Base-by-base conservation (phyloP, 2,113 vertebrate genomes). In the Chloebia gouldiae region DNA sequence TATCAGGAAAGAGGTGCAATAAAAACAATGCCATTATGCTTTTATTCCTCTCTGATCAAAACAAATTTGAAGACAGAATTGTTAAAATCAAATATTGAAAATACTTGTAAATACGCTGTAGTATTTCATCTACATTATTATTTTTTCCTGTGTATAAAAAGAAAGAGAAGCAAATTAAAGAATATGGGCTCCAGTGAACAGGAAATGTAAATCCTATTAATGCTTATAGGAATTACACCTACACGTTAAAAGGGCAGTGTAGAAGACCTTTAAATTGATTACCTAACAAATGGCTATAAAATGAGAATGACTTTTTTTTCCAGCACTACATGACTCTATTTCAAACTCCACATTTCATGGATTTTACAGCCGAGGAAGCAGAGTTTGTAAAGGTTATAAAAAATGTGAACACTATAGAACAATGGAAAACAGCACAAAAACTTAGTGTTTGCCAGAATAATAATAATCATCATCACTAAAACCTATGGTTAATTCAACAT, bases 251-350 rank as follows among this genome's bases (percentile, higher is more conserved):
- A 90, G 63, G 53, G 57, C 54, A 90, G 5, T 72, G 72, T 47
- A 79, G 25, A 66, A 94, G 87, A 50, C 85, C 50, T 91, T 92
- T 90, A 92, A 89, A 92, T 70, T 89, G 61, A 95, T 93, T 94
- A 80, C 61, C 63, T 81, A 86, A 80, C 90, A 96, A 92, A 82
- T 49, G 23, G 53, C 50, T 80, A 40, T 42, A 90, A 69, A 94
- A 90, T 47, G 40, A 80, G 40, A 51, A 33, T 53, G 77, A 51
- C 15, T 10, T 75, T 91, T 66, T 86, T 71, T 88, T 56, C 69
- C 91, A 76, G 44, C 22, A 30, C 31, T 47, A 2, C 49, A 53
- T 45, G 28, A 69, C 53, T 93, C 57, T 33, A 4, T 57, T 95
- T 93, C 65, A 47, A 23, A 50, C 45, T 49, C 40, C 9, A 61